Evolutionary conservation across 2,888 invertebrate species (phyloP).

Genomic region (Brenthis ino): DNA sequence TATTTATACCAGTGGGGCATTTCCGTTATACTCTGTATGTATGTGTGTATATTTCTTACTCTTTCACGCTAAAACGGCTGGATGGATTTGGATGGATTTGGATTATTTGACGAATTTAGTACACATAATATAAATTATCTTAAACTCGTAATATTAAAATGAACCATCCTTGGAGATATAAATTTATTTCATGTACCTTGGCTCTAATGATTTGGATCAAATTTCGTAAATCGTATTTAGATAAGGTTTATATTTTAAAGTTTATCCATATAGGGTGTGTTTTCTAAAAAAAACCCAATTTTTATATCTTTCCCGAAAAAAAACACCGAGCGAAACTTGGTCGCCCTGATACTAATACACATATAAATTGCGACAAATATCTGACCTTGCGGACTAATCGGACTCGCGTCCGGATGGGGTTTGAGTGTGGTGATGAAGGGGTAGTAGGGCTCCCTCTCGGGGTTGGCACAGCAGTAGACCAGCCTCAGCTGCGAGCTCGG

Average conservation of each 20-base stretch:
- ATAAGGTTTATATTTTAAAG: no score
- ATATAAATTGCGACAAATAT: slow-evolving; percentile 7
- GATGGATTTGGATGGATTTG: not conserved
- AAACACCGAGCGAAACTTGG: no score
- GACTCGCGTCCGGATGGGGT: slow-evolving; percentile 92
- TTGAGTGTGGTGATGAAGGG: slow-evolving; percentile 92
- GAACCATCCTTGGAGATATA: not conserved
- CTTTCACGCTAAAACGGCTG: no score
- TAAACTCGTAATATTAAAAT: not conserved
- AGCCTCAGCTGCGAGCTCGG: slow-evolving; percentile 90
- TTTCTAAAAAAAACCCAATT: no score
- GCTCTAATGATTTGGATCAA: no score
- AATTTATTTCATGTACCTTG: no score
- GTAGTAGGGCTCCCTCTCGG: slow-evolving; percentile 94
- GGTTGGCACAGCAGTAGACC: slow-evolving; percentile 92
- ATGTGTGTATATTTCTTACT: no score
- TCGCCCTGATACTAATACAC: not conserved
- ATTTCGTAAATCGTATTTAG: no score
- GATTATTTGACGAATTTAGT: not conserved
- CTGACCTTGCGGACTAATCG: slow-evolving; percentile 92
- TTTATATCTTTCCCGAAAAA: no score
- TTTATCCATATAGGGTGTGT: no score
- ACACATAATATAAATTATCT: no score
- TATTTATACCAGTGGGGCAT: not conserved
- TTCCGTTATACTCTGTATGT: not conserved